Base-by-base conservation (phyloP, 2,797 vertebrate genomes). In the Pipistrellus pipistrellus region DNA sequence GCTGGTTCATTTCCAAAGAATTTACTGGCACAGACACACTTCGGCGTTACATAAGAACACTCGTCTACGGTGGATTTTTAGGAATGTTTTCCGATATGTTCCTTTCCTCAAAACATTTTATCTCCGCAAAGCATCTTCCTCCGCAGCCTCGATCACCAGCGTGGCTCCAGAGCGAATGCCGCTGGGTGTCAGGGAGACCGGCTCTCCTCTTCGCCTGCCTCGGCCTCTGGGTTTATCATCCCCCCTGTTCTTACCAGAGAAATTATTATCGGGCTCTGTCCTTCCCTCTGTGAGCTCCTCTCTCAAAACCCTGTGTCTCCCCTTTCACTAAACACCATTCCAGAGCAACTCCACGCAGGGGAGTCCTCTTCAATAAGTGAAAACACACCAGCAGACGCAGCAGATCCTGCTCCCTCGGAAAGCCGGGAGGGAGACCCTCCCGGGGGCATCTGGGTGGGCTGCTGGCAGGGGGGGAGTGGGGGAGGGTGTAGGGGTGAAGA, bases 61-160 rank as follows among this genome's bases (percentile, higher is more conserved):
- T 71, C 66, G 57, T 72, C 25, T 64, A 66, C 32, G 18, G 23
- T 76, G 38, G 66, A 82, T 44, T 57, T 75, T 87, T 59, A 94
- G 88, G 59, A 92, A 68, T 20, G 59, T 81, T 66, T 76, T 48
- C 7, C 15, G n/a, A 35, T 83, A 32, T 38, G 38, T 80, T 83
- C 32, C 59, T 88, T 93, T 77, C n/a, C 66, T 93, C 71, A 90
- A 85, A 93, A 66, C 30, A 66, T 38, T 55, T 82, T 94, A 62
- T 69, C 53, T 90, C 68, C 90, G 83, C 41, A 76, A 75, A 90
- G 68, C 78, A 90, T 71, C 71, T 72, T 35, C 53, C 21, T 83
- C 92, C 27, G 73, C 95, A 71, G 82, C 85, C 91, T 68, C 72
- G 64, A 51, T 73, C 53, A 20, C 13, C 81, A 78, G 57, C 83